Evolutionary conservation across 1,140 invertebrate species (phyloP).

Genomic region (Pseudobourletiella spinata): DNA sequence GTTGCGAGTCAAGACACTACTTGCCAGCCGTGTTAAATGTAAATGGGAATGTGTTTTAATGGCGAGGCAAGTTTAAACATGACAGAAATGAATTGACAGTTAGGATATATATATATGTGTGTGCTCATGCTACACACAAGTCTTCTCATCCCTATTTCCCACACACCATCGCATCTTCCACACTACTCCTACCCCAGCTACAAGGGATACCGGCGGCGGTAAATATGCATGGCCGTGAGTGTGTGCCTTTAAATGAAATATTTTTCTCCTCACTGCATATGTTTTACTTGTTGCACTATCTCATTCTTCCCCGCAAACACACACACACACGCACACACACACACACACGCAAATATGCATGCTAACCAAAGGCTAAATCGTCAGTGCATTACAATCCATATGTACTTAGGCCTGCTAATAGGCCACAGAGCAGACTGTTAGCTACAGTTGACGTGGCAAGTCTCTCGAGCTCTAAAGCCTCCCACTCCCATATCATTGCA

Average conservation of each 20-base stretch:
- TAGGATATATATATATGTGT: background rate
- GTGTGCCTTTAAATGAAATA: background rate
- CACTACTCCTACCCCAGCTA: background rate
- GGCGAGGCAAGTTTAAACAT: conserved; percentile 1
- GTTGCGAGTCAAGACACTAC: too few relatives aligned
- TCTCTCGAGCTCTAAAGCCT: background rate
- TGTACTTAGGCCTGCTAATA: background rate
- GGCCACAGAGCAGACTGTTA: background rate
- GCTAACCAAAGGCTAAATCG: too few relatives aligned
- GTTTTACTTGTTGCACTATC: too few relatives aligned
- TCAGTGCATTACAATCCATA: too few relatives aligned
- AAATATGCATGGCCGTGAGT: background rate
- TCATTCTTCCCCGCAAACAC: background rate
- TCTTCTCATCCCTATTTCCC: background rate
- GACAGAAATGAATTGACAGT: conserved; percentile 2
- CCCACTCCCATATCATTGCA: background rate
- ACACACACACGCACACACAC: too few relatives aligned
- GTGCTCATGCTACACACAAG: background rate
- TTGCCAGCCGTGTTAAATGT: too few relatives aligned
- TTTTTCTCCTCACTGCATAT: background rate
- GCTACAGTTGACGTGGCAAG: conserved; percentile 4
- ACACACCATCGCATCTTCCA: background rate
- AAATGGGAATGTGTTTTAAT: conserved; percentile 1
- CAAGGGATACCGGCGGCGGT: background rate
- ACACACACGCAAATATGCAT: too few relatives aligned